Conservation (phyloP, 2,888 invertebrate genomes). For the Bimastos eiseni region DNA sequence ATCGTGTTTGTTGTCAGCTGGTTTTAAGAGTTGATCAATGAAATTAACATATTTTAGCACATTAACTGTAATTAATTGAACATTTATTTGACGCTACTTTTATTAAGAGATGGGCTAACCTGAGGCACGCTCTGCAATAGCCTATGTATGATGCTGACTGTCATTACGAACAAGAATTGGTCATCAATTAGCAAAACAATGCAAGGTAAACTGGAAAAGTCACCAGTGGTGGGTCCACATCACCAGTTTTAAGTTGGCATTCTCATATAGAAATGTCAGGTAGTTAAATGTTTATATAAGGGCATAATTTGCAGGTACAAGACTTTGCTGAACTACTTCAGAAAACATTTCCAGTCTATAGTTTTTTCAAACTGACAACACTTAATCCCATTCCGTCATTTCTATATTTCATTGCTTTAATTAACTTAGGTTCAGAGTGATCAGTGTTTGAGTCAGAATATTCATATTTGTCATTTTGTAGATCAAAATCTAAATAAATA, state of each 20-base stretch:
- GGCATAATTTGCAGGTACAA: not conserved
- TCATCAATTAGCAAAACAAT: too few relatives aligned
- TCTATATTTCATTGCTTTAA: not conserved
- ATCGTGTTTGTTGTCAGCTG: too few relatives aligned
- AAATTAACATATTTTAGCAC: not conserved
- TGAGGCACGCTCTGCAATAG: too few relatives aligned
- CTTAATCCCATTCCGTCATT: not conserved
- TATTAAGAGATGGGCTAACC: too few relatives aligned
- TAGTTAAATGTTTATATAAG: not conserved
- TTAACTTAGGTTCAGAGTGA: conserved; percentile 4
- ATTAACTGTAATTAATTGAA: too few relatives aligned
- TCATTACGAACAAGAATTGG: too few relatives aligned
- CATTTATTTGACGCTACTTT: too few relatives aligned
- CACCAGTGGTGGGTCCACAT: too few relatives aligned
- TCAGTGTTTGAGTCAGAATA: not conserved
- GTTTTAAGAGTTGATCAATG: not conserved
- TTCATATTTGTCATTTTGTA: not conserved
- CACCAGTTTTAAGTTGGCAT: too few relatives aligned
- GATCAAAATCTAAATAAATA: not conserved
- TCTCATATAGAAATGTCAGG: not conserved
- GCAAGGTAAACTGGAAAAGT: too few relatives aligned
- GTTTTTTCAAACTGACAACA: not conserved
- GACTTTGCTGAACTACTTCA: not conserved
- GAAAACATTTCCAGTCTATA: not conserved
- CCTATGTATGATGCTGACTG: too few relatives aligned